Evolutionary conservation across 2,113 vertebrate genomes (phyloP).

Genomic region (Triplophysa siluroides): DNA sequence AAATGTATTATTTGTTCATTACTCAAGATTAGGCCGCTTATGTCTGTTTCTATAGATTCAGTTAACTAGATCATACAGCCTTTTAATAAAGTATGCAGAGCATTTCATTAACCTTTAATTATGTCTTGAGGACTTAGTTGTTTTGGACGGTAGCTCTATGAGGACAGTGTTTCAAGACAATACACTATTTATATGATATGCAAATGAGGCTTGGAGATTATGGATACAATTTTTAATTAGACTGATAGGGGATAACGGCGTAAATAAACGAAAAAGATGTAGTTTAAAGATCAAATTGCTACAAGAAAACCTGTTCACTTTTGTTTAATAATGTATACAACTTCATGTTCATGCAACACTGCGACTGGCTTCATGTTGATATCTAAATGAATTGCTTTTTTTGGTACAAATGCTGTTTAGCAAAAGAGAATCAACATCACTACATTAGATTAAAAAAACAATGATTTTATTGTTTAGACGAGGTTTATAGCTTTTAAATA

Average conservation of each 20-base stretch:
- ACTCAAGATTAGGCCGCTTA: constrained; percentile 24
- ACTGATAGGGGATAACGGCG: constrained; percentile 25
- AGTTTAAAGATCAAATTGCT: constrained; percentile 13
- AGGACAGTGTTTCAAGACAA: constrained; percentile 46
- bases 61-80: constrained; percentile 52
- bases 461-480: no score
- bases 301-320: background rate
- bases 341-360: background rate
- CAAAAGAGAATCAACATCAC: no score
- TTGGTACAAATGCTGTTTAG: no score
- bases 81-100: constrained; percentile 67
- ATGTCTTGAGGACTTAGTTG: constrained; percentile 53
- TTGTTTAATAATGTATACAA: background rate
- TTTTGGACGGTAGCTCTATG: constrained; percentile 64
- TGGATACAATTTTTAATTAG: constrained; percentile 66
- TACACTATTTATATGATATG: constrained; percentile 32
- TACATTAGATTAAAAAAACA: no score
- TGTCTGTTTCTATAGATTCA: constrained; percentile 49
- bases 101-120: constrained; percentile 74
- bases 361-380: no score
- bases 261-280: background rate
- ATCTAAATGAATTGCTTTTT: background rate
- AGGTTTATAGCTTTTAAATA: no score
- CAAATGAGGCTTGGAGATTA: constrained; percentile 50
- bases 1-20: constrained; percentile 6